Evolutionary conservation across 2,113 vertebrate genomes (phyloP).

Genomic region (Aegotheles bennettii): DNA sequence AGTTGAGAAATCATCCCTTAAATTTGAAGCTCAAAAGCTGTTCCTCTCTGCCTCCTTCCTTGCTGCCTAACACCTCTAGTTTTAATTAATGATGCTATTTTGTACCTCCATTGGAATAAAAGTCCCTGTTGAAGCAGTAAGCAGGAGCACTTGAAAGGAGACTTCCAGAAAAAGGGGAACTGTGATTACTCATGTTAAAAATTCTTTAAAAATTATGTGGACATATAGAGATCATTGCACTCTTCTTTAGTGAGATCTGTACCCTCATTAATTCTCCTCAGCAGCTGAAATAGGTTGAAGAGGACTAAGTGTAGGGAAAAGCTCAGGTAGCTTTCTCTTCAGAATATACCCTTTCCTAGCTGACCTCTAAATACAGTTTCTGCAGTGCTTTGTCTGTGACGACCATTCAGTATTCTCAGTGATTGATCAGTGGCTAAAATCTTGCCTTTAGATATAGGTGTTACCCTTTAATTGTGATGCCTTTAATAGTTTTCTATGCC

Average conservation of each 20-base stretch:
- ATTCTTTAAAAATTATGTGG: not conserved
- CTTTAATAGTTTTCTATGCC: not conserved
- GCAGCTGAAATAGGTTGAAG: not conserved
- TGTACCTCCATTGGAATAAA: not conserved
- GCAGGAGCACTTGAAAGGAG: not conserved
- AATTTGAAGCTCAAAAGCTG: not conserved
- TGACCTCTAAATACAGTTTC: not conserved
- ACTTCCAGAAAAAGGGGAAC: not conserved
- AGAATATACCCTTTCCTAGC: not conserved
- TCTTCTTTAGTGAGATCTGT: not conserved
- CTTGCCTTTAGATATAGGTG: accelerated
- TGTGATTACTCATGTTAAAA: not conserved
- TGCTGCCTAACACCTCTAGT: not conserved
- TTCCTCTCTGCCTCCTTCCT: not conserved
- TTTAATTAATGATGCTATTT: not conserved
- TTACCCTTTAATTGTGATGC: not conserved
- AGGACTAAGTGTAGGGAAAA: not conserved
- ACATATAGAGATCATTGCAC: not conserved
- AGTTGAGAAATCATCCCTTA: not conserved
- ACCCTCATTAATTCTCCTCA: not conserved
- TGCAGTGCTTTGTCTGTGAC: not conserved
- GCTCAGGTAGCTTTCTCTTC: not conserved
- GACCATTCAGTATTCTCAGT: not conserved
- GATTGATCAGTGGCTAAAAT: not conserved
- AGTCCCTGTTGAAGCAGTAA: not conserved